Evolutionary conservation across 2,113 vertebrate species (phyloP), one percentile per base, ranked within the genome.

Genomic region (Daphoenositta chrysoptera): DNA sequence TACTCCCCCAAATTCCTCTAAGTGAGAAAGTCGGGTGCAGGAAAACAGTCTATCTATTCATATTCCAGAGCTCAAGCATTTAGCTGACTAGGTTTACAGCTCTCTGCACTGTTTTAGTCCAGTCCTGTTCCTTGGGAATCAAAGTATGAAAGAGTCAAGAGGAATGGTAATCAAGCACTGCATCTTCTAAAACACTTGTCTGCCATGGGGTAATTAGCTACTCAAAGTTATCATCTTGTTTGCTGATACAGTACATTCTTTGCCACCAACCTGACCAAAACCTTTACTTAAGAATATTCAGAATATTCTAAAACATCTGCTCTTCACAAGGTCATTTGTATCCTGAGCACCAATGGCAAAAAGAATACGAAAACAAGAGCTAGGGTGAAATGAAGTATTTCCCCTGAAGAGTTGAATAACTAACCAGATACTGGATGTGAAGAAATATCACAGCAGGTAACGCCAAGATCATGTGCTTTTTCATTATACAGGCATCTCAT

Each of bases 391-490:
- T 48, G 80, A 79, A 70, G 28, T 8, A 71, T 47, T 17, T 91
- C 37, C 37, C 54, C n/a, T 27, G 22, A 81, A 4, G 7, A 95
- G 35, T 72, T 79, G 92, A 92, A 57, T 78, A 93, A 98, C 98
- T 96, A 90, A 98, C 98, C 98, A 94, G 94, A 97, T 95, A 98
- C 6, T 50, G 97, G 92, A 66, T 97, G 97, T 51, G 98, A 96
- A 87, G 98, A 98, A 93, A 98, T 98, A 95, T 98, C 97, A 88
- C 99, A 99, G 97, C 99, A 99, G 94, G 98, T 98, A 88, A 99
- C 98, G 0, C 99, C 99, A 91, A 99, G 98, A 97, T 99, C 99
- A 8, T 99, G 99, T 53, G 98, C 98, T 97, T 99, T 99, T 96
- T 99, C 98, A 15, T 97, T 98, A 61, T 73, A 91, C n/a, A 99